Percentiles rank a stretch among this genome's conserved stretches.
Conservation (phyloP, 2,113 vertebrate genomes). For the Clinocottus analis region DNA sequence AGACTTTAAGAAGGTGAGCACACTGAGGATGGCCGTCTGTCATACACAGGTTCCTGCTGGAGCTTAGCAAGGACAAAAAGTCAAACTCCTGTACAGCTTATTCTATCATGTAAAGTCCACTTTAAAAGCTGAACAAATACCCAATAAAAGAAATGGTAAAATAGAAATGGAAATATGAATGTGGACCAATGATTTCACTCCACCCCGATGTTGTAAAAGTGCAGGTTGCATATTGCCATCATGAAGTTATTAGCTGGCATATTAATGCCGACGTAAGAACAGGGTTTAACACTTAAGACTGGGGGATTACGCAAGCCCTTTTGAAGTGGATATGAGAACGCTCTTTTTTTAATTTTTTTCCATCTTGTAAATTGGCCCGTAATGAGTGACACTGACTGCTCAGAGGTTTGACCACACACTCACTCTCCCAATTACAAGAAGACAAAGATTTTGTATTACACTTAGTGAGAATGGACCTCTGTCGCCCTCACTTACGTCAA, state of each 20-base stretch:
- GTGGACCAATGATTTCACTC: neutral
- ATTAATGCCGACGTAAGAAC: conserved; percentile 40
- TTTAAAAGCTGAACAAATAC: conserved; percentile 1
- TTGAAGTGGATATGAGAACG: conserved; percentile 34
- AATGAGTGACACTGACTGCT: conserved; percentile 33
- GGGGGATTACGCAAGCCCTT: conserved; percentile 13
- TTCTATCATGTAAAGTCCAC: neutral
- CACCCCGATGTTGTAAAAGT: neutral
- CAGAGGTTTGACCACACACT: conserved; percentile 13
- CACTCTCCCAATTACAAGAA: conserved; percentile 40
- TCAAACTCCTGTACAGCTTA: too few species aligned
- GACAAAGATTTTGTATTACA: conserved; percentile 18
- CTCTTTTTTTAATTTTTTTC: conserved; percentile 12
- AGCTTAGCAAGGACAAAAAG: neutral
- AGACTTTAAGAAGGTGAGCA: neutral
- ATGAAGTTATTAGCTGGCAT: conserved; percentile 18
- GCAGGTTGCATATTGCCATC: conserved; percentile 20
- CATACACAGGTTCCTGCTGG: neutral
- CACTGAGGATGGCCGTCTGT: neutral
- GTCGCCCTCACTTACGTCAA: conserved; percentile 27
- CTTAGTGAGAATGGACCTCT: conserved; percentile 9
- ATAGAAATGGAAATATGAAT: neutral
- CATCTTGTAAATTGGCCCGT: conserved; percentile 36
- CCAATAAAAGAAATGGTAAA: neutral
- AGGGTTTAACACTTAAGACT: conserved; percentile 2